phyloP scores from a whole-genome alignment of 2,113 vertebrate species.

The Varanus salvator region DNA sequence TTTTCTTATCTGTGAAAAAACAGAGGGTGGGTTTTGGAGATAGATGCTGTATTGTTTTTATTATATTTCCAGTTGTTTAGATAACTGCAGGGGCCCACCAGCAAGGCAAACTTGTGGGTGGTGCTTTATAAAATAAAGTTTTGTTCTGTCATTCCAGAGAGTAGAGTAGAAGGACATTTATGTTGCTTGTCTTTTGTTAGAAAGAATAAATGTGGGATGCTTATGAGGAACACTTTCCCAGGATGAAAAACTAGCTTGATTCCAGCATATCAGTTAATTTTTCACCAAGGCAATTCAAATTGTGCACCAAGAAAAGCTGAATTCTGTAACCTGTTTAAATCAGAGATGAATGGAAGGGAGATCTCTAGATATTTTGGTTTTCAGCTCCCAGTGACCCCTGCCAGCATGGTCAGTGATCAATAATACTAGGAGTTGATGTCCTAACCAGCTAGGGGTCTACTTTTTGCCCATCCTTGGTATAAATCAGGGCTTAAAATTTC shows the following conservation, averaged over 20 bases:
- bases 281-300: background rate
- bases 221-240: background rate
- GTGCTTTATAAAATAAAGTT: background rate
- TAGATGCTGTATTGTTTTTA: conserved; percentile 20
- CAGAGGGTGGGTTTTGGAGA: background rate
- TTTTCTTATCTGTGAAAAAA: background rate
- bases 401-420: too few relatives aligned
- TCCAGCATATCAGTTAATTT: background rate
- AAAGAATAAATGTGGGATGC: background rate
- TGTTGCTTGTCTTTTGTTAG: background rate
- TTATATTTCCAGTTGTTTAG: conserved; percentile 9
- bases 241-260: background rate
- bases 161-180: background rate
- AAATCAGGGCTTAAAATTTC: too few relatives aligned
- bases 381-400: too few relatives aligned
- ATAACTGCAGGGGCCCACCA: conserved; percentile 9
- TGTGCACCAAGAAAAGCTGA: too few relatives aligned
- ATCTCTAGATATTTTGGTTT: too few relatives aligned
- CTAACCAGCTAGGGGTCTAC: too few relatives aligned
- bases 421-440: too few relatives aligned
- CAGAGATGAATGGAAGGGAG: too few relatives aligned
- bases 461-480: background rate
- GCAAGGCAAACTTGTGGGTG: background rate
- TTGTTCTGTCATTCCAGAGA: background rate
- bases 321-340: background rate